Conservation (phyloP, 2,113 vertebrate genomes). For the Paradoxurus hermaphroditus region DNA sequence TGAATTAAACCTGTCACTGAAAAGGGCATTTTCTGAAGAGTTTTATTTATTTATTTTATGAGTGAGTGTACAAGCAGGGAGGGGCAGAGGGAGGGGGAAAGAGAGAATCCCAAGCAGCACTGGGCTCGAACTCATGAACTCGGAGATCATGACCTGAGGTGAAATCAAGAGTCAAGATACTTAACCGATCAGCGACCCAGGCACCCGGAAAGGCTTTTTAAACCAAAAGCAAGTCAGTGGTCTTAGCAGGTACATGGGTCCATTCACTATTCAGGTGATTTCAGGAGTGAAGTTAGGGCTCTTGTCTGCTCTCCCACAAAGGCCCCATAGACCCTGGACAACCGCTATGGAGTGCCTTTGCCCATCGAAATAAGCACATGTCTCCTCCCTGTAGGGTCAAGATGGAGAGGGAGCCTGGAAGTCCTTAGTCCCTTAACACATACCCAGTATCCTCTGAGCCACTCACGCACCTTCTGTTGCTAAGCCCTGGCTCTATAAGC, state of each 20-base stretch:
- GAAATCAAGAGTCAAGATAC: no score
- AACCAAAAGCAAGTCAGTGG: neutral
- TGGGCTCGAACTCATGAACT: no score
- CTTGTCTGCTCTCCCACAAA: neutral
- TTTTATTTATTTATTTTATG: no score
- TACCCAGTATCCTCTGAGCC: neutral
- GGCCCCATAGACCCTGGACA: neutral
- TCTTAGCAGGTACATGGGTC: neutral
- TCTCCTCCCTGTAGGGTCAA: neutral
- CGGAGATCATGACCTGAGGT: no score
- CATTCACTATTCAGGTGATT: neutral
- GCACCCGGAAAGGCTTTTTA: neutral
- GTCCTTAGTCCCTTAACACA: neutral
- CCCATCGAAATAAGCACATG: neutral
- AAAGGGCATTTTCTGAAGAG: neutral
- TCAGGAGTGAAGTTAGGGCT: neutral
- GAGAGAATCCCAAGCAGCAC: no score
- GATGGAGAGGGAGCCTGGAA: neutral
- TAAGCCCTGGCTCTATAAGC: neutral
- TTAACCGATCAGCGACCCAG: no score
- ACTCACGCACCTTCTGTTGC: neutral
- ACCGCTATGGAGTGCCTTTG: accelerated
- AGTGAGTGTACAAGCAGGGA: no score
- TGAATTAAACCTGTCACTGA: neutral
- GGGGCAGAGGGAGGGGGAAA: no score